phyloP scores from a whole-genome alignment of 1,140 invertebrate species.

The Drosophila subobscura region DNA sequence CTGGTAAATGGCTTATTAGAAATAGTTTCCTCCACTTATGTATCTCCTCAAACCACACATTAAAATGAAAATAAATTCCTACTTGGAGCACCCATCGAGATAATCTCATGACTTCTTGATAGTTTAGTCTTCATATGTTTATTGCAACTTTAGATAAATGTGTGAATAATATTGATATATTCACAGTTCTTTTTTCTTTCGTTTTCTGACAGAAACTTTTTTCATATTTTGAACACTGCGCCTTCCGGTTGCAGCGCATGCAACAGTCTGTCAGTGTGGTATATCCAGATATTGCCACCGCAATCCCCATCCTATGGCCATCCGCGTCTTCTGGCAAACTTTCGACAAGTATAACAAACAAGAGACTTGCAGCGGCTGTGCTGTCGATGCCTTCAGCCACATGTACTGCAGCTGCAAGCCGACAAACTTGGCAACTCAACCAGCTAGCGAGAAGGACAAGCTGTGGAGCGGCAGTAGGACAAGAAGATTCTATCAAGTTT shows the following conservation, averaged over 20 bases:
- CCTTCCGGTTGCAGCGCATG: constrained; percentile 34
- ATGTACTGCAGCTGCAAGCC: constrained; percentile 71
- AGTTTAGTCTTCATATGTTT: no score
- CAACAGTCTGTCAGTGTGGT: constrained; percentile 39
- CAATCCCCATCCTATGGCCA: constrained; percentile 14
- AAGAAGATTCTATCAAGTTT: constrained; percentile 66
- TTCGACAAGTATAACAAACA: constrained; percentile 62
- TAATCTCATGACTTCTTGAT: no score
- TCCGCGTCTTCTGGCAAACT: constrained; percentile 40
- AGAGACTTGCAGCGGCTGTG: constrained; percentile 58
- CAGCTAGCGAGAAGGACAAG: not conserved
- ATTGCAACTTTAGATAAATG: no score
- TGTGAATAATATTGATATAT: no score
- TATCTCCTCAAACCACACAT: no score
- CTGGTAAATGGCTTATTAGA: no score
- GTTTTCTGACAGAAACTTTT: not conserved
- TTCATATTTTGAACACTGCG: not conserved
- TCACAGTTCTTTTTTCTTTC: no score
- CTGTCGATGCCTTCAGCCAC: constrained; percentile 68
- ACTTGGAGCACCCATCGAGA: no score
- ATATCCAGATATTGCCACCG: constrained; percentile 12
- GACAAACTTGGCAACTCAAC: constrained; percentile 61
- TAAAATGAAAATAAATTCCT: no score
- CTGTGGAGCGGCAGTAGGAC: constrained; percentile 5
- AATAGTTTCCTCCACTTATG: no score